phyloP scores from a whole-genome alignment of 1,140 invertebrate species.

The Pogonus chalceus region DNA sequence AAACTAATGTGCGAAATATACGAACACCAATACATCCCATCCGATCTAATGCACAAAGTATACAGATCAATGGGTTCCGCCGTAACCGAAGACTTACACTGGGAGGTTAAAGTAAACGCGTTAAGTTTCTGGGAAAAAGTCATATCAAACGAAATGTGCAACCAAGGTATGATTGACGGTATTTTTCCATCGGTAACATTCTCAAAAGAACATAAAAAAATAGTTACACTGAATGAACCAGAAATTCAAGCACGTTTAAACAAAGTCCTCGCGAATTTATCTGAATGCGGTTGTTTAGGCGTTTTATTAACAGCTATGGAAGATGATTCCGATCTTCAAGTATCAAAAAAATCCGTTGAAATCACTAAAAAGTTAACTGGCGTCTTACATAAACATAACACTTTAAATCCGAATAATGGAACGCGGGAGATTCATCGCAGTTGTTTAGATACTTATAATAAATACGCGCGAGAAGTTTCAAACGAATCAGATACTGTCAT shows the following conservation, averaged over 20 bases:
- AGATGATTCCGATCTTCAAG: slow-evolving; percentile 60
- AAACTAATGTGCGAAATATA: slow-evolving; percentile 54
- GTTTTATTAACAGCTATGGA: slow-evolving; percentile 51
- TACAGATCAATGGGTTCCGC: slow-evolving; percentile 51
- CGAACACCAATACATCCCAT: slow-evolving; percentile 47
- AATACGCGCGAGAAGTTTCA: slow-evolving; percentile 28
- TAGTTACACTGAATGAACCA: slow-evolving; percentile 54
- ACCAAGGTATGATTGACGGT: slow-evolving; percentile 72
- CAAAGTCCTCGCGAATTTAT: slow-evolving; percentile 44
- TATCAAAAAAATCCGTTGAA: slow-evolving; percentile 47
- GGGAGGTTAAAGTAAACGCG: slow-evolving; percentile 65
- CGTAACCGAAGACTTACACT: slow-evolving; percentile 59
- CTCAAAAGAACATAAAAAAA: slow-evolving; percentile 65
- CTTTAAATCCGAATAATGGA: slow-evolving; percentile 22
- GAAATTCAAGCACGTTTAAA: slow-evolving; percentile 56
- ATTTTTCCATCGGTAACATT: slow-evolving; percentile 66
- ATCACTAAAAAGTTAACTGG: slow-evolving; percentile 46
- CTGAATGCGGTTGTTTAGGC: slow-evolving; percentile 51
- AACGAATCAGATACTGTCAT: slow-evolving; percentile 16
- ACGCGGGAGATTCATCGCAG: slow-evolving; percentile 29
- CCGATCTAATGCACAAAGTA: slow-evolving; percentile 33
- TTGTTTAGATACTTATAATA: slow-evolving; percentile 31
- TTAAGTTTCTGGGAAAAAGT: slow-evolving; percentile 60
- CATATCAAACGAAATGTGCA: slow-evolving; percentile 49
- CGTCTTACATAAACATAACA: slow-evolving; percentile 49